Evolutionary conservation across 2,113 vertebrate species (phyloP), one percentile per base, ranked within the genome.

Genomic region (Conger conger): DNA sequence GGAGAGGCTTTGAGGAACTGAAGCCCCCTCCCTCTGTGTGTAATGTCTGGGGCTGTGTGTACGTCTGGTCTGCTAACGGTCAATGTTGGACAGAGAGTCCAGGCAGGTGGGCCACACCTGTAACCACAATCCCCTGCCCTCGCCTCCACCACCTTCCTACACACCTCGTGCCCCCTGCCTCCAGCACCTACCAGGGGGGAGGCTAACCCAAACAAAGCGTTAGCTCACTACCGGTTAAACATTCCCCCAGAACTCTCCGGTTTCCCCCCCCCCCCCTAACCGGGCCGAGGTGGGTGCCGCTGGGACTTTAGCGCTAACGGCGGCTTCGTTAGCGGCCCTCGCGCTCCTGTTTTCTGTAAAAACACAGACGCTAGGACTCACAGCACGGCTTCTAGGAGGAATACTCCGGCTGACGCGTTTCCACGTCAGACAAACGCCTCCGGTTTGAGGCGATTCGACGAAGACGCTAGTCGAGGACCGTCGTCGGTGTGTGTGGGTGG

Each of bases 321-420:
- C 27, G 38, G 79, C 37, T 42, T 79, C 78, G 38, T 38, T 80
- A 5, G 40, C 79, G 0, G 79, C 40, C 23, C 20, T 18, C 38
- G 27, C 9, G 38, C 13, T 80, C 79, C 17, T 81, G n/a, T 53
- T 81, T 53, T 81, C 40, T 81, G 33, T 81, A 81, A 81, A 53
- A 53, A 81, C 42, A 81, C 3, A 11, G 15, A 11, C 79, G 40
- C 27, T 53, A 42, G 42, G 11, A 23, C 23, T 3, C 23, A 27
- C 33, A 35, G 54, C 1, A 7, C 35, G 16, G n/a, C 57, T 4
- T 0, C 33, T 6, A 18, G 57, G 57, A 73, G 63, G 23, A 82
- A 82, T 8, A 50, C n/a, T 18, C 33, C 18, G 37, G 37, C 30
- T 27, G 68, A 4, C 27, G 15, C n/a, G 30, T 76, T 16, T 16